Base-by-base conservation (phyloP, 2,113 vertebrate species). In the Tamias sibiricus region DNA sequence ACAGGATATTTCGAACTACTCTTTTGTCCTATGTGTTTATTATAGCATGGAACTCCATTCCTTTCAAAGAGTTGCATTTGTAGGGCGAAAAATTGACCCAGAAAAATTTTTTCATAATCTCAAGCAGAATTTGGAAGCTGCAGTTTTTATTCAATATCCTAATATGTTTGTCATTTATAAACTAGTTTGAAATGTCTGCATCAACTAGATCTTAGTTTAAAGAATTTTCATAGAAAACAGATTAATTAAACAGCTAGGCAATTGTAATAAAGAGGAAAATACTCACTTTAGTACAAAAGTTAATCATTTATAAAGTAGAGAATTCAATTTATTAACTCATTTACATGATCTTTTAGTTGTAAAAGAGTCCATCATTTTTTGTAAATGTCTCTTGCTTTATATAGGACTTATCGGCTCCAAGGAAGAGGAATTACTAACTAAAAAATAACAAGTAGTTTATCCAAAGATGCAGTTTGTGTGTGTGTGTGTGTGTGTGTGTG, bases 141-240 rank as follows among this genome's bases (percentile, higher is more conserved):
- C 6, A 35, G 5, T 35, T 84, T 88, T 87, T 32, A 72, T 47
- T 93, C 44, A 49, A 37, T 47, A 62, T 81, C 8, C 2, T 88
- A 42, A 66, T 59, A 82, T 26, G 11, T 44, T 54, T 95, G 62
- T 54, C 42, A 92, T 42, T 87, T 80, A 57, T 35, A 92, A 88
- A 76, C 1, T 35, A 47, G 17, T 82, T 88, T 92, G 10, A 24
- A 44, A 74, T 71, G 2, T 72, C 86, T 77, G 4, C 10, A 37
- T 32, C 28, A 71, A 68, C 26, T 72, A 26, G 3, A 86, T 62
- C 24, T 83, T 20, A 64, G 16, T 64, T 72, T 81, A 68, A 91
- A 93, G 0, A 74, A 90, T 84, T 89, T 40, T 91, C 59, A 42
- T 66, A 76, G 30, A 94, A 95, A 95, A 90, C 40, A 75, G 6